Base-by-base conservation (phyloP, 1,140 invertebrate genomes). In the Polyergus mexicanus region DNA sequence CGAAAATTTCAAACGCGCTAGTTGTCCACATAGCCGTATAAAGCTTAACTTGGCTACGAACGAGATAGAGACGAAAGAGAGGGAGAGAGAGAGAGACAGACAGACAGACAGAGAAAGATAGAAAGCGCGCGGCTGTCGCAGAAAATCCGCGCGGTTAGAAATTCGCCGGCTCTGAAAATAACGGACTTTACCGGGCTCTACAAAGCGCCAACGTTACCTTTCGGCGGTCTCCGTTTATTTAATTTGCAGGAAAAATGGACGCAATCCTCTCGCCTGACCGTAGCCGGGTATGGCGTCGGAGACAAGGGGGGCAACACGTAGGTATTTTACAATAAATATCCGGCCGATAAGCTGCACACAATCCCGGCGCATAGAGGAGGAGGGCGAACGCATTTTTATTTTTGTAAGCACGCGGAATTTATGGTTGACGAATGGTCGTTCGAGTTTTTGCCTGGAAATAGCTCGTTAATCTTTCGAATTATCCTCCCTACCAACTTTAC, bases 401-500 rank as follows among this genome's bases (percentile, higher is more conserved):
- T 90, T 88, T 89, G 72, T 91, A 91, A 88, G 86, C 85, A 86
- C 65, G 90, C 63, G 77, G 88, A 92, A 91, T 90, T 88, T 91
- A 92, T 92, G 86, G 89, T 86, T 92, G 92, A 93, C 91, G 92
- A 92, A 92, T 93, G 90, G 92, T 88, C 87, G 88, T 89, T 92
- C 84, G 88, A 91, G 90, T 91, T 92, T 92, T 88, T 89, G 74
- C 87, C 85, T 86, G 91, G 90, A 92, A 93, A 92, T 93, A 93
- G 91, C 92, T 93, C 92, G 91, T 93, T 93, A 93, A 93, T 93
- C 92, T 92, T 91, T 91, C 91, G 92, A 92, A 92, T 92, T 92
- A 93, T 92, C 92, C 91, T 92, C 92, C 91, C 92, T 89, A 90
- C 88, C 89, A 92, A 91, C 86, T 87, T 92, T 62, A 84, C 71